phyloP scores from a whole-genome alignment of 2,888 invertebrate genomes.

The Orchestes rusci region DNA sequence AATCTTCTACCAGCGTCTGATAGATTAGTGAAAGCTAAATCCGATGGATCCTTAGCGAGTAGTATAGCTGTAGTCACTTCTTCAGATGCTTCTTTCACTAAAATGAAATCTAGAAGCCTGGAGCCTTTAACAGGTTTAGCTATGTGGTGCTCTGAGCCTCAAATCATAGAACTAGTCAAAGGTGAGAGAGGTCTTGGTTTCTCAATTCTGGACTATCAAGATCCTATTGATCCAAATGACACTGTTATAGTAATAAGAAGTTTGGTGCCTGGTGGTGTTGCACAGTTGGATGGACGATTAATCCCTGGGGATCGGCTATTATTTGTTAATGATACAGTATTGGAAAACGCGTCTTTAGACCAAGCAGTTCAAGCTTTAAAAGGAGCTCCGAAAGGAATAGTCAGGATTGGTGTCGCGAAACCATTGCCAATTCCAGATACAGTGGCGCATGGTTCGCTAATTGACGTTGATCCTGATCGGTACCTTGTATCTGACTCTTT shows the following conservation, averaged over 20 bases:
- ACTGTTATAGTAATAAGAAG: slow-evolving; percentile 97
- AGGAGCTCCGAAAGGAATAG: slow-evolving; percentile 90
- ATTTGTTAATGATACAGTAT: slow-evolving; percentile 87
- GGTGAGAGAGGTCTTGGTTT: slow-evolving; percentile 97
- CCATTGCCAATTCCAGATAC: slow-evolving; percentile 77
- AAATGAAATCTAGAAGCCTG: slow-evolving; percentile 79
- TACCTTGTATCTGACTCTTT: slow-evolving; percentile 26
- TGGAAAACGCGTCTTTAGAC: slow-evolving; percentile 94
- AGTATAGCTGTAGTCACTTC: slow-evolving; percentile 52
- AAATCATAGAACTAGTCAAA: slow-evolving; percentile 92
- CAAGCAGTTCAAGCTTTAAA: slow-evolving; percentile 96
- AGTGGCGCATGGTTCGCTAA: slow-evolving; percentile 44
- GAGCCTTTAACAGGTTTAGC: slow-evolving; percentile 97
- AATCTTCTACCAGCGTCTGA: slow-evolving; percentile 60
- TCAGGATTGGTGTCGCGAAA: slow-evolving; percentile 93
- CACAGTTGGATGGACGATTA: slow-evolving; percentile 92
- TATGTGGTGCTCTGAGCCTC: slow-evolving; percentile 97
- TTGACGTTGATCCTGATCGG: slow-evolving; percentile 38
- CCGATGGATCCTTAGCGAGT: slow-evolving; percentile 76
- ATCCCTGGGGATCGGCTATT: slow-evolving; percentile 94
- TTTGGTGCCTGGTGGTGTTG: slow-evolving; percentile 96
- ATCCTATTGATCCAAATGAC: slow-evolving; percentile 93
- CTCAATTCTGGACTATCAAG: slow-evolving; percentile 92
- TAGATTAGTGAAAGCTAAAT: slow-evolving; percentile 81
- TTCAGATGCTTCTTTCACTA: slow-evolving; percentile 50